A percentile compares a stretch with the other conserved stretches of the same genome.
These are phyloP conservation scores for Ectemnius lituratus DNA, from an alignment of 2,888 invertebrate genomes.

Conservation along the genomic window DNA sequence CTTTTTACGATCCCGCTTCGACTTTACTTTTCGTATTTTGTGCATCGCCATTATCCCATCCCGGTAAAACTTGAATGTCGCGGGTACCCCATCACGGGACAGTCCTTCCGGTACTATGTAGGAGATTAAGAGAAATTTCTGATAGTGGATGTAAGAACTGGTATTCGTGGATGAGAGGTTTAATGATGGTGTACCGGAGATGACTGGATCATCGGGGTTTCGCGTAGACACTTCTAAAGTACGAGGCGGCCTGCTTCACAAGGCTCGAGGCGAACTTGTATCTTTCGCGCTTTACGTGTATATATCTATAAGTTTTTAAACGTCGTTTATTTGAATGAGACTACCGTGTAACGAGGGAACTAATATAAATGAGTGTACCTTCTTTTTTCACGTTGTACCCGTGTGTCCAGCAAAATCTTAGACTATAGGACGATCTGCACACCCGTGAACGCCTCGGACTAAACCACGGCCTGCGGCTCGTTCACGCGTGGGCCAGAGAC, in stretches of 20 bases:
- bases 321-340: constrained; percentile 41
- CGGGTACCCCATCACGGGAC: too few species aligned
- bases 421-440: constrained; percentile 52
- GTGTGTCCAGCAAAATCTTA: constrained; percentile 47
- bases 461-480: too few species aligned
- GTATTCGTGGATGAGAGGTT: too few species aligned
- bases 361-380: constrained; percentile 46
- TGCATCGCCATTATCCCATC: too few species aligned
- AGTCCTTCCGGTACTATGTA: too few species aligned
- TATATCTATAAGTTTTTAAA: constrained; percentile 47
- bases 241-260: neutral
- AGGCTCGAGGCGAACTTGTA: constrained; percentile 16
- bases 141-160: too few species aligned
- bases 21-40: too few species aligned
- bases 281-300: constrained; percentile 49
- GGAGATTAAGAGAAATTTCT: too few species aligned
- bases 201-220: too few species aligned
- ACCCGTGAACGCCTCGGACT: neutral
- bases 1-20: constrained; percentile 2
- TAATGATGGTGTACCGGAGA: too few species aligned
- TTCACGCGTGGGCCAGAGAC: constrained; percentile 32
- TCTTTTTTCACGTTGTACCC: constrained; percentile 45
- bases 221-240: too few species aligned
- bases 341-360: constrained; percentile 45
- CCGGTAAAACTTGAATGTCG: too few species aligned